Evolutionary conservation across 2,113 vertebrate species (phyloP).

Genomic region (Petromus typicus): DNA sequence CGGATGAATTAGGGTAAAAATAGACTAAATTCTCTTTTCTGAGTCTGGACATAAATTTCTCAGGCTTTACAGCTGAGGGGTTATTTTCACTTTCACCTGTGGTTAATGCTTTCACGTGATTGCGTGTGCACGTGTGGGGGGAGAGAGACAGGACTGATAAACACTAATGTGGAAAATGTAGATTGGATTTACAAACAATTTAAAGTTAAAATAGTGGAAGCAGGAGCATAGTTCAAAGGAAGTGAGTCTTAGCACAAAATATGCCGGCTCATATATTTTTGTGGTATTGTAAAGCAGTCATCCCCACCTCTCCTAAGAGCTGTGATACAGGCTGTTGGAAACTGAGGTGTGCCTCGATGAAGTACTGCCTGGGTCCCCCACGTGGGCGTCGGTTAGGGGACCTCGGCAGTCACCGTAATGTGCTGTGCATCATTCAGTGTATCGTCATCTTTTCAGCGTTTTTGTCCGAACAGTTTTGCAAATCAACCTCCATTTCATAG

Average conservation of each 20-base stretch:
- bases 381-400: neutral
- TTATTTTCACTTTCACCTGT: neutral
- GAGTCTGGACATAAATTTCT: neutral
- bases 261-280: neutral
- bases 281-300: neutral
- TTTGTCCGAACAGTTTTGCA: neutral
- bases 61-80: neutral
- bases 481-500: neutral
- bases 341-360: neutral
- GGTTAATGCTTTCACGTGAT: neutral
- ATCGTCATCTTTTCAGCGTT: neutral
- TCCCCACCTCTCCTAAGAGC: neutral
- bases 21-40: neutral
- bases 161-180: neutral
- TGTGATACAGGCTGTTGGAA: neutral
- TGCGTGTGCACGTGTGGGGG: neutral
- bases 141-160: neutral
- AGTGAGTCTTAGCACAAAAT: neutral
- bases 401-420: neutral
- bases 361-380: neutral
- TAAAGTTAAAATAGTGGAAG: neutral
- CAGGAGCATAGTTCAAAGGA: neutral
- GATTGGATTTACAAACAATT: constrained; percentile 25
- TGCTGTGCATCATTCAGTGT: neutral
- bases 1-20: neutral